Base-by-base conservation (phyloP, 2,888 invertebrate species). In the Caenorhabditis imperialis region DNA sequence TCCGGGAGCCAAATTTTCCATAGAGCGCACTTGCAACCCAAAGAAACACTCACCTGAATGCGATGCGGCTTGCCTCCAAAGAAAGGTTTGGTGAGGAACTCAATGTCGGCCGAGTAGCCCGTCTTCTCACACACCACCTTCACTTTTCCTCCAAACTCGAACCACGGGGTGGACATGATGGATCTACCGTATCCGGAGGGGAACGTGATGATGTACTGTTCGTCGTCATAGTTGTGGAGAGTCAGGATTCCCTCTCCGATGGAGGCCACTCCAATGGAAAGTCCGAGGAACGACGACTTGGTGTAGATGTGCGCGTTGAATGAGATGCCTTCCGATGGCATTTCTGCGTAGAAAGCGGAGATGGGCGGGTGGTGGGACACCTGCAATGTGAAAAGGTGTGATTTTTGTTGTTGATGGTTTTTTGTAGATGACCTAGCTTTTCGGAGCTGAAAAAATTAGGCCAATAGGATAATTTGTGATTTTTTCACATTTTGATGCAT, bases 321-420 rank as follows among this genome's bases (percentile, higher is more conserved):
- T 77, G 93, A 93, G 65, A 99, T 94, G 84, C 93, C 92, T 88
- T 94, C 95, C 88, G 93, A 92, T 81, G 92, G 93, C 90, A 96
- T 95, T 89, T 99, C 99, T 20, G 96, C 98, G 91, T 99, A 99
- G 91, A 99, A 99, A 25, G 97, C 98, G 63, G 98, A 98, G 86
- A 99, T 94, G 79, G 98, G 98, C 45, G 98, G 99, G 91, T 99
- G 99, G 91, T 99, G 99, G 8, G 96, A 98, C 12, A 98, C 97
- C 81, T 30, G 30, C 10, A n/a, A n/a, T n/a, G n/a, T n/a, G n/a
- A n/a, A n/a, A n/a, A n/a, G n/a, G n/a, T n/a, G n/a, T n/a, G n/a
- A n/a, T n/a, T n/a, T n/a, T n/a, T n/a, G n/a, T n/a, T n/a, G n/a
- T n/a, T n/a, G n/a, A n/a, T n/a, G n/a, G n/a, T n/a, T n/a, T n/a